Conservation (phyloP, 2,888 invertebrate species). For the Ormyrus nitidulus region DNA sequence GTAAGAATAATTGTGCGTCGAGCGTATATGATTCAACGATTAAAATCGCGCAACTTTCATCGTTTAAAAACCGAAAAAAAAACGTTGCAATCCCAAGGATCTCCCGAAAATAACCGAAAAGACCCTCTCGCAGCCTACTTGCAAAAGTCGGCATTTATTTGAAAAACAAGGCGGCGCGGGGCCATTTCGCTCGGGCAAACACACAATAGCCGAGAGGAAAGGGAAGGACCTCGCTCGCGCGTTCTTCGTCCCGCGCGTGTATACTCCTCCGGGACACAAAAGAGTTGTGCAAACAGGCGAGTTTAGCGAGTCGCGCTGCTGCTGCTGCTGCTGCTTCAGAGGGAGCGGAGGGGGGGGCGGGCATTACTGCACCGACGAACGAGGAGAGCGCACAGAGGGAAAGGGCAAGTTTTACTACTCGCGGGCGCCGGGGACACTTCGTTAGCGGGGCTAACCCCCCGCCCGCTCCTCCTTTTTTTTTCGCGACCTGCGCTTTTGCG, state of each 20-base stretch:
- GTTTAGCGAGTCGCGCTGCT: slow-evolving; percentile 53
- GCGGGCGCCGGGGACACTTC: slow-evolving; percentile 71
- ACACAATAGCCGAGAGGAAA: too few species aligned
- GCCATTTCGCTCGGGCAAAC: too few species aligned
- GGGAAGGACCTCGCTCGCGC: too few species aligned
- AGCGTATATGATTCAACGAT: too few species aligned
- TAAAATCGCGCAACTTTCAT: too few species aligned
- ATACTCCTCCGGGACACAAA: slow-evolving; percentile 67
- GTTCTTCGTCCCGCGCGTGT: slow-evolving; percentile 48
- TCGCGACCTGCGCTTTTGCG: background rate
- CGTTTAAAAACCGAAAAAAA: too few species aligned
- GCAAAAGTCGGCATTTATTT: too few species aligned
- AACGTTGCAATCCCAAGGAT: too few species aligned
- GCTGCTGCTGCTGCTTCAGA: background rate
- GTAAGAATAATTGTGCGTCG: too few species aligned
- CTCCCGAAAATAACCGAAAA: too few species aligned
- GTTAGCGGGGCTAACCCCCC: slow-evolving; percentile 65
- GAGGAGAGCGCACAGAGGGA: slow-evolving; percentile 27
- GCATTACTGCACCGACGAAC: slow-evolving; percentile 39
- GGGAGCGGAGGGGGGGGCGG: slow-evolving; percentile 12
- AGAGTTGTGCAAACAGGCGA: slow-evolving; percentile 73
- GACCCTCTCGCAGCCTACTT: too few species aligned
- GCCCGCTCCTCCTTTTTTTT: slow-evolving; percentile 65
- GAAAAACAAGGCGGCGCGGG: too few species aligned
- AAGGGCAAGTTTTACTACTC: slow-evolving; percentile 66